phyloP scores from a whole-genome alignment of 2,888 invertebrate genomes.

The Dione juno region DNA sequence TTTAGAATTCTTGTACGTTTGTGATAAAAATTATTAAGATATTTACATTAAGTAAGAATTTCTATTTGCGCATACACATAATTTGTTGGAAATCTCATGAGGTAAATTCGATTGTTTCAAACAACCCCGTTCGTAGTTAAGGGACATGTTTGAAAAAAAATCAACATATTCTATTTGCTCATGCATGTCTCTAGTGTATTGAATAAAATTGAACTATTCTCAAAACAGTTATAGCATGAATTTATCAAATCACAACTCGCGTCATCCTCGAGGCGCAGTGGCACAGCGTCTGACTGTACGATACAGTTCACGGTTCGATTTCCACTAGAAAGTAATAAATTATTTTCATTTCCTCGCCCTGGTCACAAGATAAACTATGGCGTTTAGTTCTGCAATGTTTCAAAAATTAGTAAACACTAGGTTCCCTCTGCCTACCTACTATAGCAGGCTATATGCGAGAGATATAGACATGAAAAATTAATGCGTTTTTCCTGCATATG shows the following conservation, averaged over 20 bases:
- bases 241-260: not conserved
- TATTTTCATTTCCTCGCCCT: too few relatives aligned
- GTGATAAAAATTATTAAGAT: too few relatives aligned
- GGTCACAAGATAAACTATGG: too few relatives aligned
- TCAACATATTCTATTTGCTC: slow-evolving; percentile 27
- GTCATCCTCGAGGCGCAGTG: not conserved
- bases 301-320: too few relatives aligned
- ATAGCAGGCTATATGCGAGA: too few relatives aligned
- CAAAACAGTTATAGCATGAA: slow-evolving; percentile 15
- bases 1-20: too few relatives aligned
- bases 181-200: slow-evolving; percentile 39
- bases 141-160: slow-evolving; percentile 32
- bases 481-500: too few relatives aligned
- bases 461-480: too few relatives aligned
- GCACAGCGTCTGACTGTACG: not conserved
- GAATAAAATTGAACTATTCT: slow-evolving; percentile 37
- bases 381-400: too few relatives aligned
- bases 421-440: too few relatives aligned
- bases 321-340: too few relatives aligned
- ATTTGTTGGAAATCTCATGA: slow-evolving; percentile 42
- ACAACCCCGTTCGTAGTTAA: slow-evolving; percentile 37
- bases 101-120: slow-evolving; percentile 52
- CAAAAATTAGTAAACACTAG: too few relatives aligned
- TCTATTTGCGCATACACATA: not conserved
- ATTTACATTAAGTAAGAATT: not conserved